Evolutionary conservation across 2,888 invertebrate genomes (phyloP), one percentile per base, ranked within the genome.

Genomic region (Tromatobia lineatoria): DNA sequence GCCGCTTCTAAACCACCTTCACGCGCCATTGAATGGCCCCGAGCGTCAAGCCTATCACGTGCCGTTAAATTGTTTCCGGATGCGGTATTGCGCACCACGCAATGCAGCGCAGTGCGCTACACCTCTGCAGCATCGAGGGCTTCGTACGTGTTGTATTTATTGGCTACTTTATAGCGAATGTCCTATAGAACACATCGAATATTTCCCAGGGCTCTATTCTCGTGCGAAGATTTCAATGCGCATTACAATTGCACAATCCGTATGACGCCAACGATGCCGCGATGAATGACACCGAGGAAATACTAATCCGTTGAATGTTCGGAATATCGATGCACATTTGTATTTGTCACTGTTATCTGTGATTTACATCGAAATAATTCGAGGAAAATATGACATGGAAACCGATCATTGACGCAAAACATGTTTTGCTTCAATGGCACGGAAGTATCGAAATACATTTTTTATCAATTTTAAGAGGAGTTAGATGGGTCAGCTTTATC

Each of bases 1-100:
- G 80, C 81, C 83, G 86, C 84, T 70, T 83, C 79, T 75, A 83
- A 83, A 88, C 89, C 90, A 88, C 90, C 88, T 90, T 90, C 86
- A 88, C 88, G 89, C 87, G 86, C 87, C 88, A 89, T 89, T 90
- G 86, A 88, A 88, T 88, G 79, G 83, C 87, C 88, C 86, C 87
- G 67, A 81, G 80, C 73, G 76, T 69, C 18, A 77, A 81, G 85
- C 86, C 87, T 87, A 89, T 89, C 88, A 87, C 86, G 86, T 84
- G 75, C 85, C 83, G 88, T 85, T 89, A 90, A 91, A 91, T 90
- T 91, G 90, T 91, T 91, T 90, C 88, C 87, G 89, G 90, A 91
- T 84, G 82, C 80, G 74, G 82, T 74, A 70, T 74, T 64, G 52
- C 52, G 71, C 54, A 73, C 57, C 38, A 45, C 66, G 23, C 70